Evolutionary conservation across 2,888 invertebrate species (phyloP).

Genomic region (Plusia festucae): DNA sequence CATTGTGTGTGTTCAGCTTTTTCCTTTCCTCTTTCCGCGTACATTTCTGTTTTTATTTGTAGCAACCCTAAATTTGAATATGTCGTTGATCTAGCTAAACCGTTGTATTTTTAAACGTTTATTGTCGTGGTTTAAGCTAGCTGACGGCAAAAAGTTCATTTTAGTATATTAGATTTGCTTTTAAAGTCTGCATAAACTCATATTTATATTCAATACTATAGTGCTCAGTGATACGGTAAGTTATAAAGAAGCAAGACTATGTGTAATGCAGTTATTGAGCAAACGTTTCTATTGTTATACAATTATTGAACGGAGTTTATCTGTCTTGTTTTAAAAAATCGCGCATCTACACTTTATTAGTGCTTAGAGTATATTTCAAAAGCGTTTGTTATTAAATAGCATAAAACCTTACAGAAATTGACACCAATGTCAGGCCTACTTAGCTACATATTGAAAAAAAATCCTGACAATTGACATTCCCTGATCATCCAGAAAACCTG

Average conservation of each 20-base stretch:
- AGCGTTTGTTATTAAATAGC: neutral
- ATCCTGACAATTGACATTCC: slow-evolving; percentile 58
- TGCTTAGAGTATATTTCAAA: neutral
- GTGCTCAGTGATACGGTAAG: slow-evolving; percentile 33
- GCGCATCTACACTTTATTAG: neutral
- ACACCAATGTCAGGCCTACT: slow-evolving; percentile 43
- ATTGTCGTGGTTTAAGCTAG: slow-evolving; percentile 21
- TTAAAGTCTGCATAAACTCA: slow-evolving; percentile 3
- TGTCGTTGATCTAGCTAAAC: slow-evolving; percentile 44
- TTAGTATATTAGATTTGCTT: slow-evolving; percentile 8
- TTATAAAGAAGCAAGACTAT: neutral
- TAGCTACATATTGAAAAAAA: slow-evolving; percentile 55
- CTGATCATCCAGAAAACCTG: slow-evolving; percentile 58
- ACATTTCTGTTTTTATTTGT: neutral
- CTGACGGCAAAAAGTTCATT: slow-evolving; percentile 10
- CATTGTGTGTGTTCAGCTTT: too few relatives aligned
- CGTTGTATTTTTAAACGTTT: slow-evolving; percentile 48
- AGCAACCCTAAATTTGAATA: slow-evolving; percentile 51
- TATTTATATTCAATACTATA: slow-evolving; percentile 2
- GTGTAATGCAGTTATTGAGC: neutral
- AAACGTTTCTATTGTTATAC: too few relatives aligned
- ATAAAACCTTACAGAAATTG: slow-evolving; percentile 58
- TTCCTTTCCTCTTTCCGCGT: too few relatives aligned
- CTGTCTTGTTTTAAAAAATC: neutral
- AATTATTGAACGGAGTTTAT: too few relatives aligned